A percentile compares a stretch with the other conserved stretches of the same genome.
These are phyloP conservation scores for Leptodactylus fallax DNA, from an alignment of 2,797 vertebrate species.

Conservation along the genomic window DNA sequence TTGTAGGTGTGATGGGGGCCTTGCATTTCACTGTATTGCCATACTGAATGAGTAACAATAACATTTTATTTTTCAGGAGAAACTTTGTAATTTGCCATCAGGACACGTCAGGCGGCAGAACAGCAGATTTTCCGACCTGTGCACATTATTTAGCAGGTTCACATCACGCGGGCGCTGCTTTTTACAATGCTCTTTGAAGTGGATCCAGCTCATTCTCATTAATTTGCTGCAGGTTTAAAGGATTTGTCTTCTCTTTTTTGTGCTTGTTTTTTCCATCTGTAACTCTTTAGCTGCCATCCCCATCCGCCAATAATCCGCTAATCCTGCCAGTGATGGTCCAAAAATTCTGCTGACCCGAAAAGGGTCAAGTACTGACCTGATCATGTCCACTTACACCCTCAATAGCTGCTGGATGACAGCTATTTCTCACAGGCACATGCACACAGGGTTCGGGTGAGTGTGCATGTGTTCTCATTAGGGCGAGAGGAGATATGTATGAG, in stretches of 20 bases:
- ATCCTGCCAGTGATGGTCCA: neutral
- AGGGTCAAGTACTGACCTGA: too few relatives aligned
- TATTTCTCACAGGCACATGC: too few relatives aligned
- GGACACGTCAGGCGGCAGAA: neutral
- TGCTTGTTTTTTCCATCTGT: neutral
- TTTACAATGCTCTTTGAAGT: slow-evolving; percentile 22
- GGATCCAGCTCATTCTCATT: slow-evolving; percentile 28
- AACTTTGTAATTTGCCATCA: too few relatives aligned
- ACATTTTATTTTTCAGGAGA: neutral
- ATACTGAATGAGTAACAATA: neutral
- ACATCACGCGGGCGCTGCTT: neutral
- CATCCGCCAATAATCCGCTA: neutral
- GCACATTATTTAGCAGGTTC: slow-evolving; percentile 20
- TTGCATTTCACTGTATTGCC: neutral
- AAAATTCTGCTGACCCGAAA: neutral
- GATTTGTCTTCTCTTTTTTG: neutral
- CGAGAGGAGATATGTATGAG: too few relatives aligned
- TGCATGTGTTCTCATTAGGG: too few relatives aligned
- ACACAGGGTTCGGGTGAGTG: too few relatives aligned
- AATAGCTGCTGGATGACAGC: too few relatives aligned
- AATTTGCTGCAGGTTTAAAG: slow-evolving; percentile 24
- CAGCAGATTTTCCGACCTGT: neutral
- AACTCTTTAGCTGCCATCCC: neutral
- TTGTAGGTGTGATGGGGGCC: neutral
- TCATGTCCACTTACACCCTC: too few relatives aligned